A percentile compares a stretch with the other conserved stretches of the same genome.
Conservation (phyloP, 2,888 invertebrate genomes). For the Euproctis similis region DNA sequence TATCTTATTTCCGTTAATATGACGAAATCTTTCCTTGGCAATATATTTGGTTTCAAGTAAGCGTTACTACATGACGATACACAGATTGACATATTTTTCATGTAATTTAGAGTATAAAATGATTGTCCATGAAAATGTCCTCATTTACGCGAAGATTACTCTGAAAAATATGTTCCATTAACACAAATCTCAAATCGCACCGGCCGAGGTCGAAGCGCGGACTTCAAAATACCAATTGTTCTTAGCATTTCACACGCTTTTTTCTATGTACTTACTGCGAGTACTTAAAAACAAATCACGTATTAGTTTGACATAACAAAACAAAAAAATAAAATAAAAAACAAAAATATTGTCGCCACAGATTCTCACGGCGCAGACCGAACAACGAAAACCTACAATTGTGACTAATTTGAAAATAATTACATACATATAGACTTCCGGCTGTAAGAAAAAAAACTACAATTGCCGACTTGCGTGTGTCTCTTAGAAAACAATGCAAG, state of each 20-base stretch:
- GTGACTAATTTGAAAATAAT: constrained; percentile 69
- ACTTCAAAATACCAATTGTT: constrained; percentile 10
- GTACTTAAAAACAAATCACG: constrained; percentile 25
- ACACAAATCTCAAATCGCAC: no score
- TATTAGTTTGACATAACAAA: constrained; percentile 20
- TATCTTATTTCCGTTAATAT: no score
- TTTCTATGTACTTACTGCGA: constrained; percentile 9
- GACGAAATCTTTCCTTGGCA: no score
- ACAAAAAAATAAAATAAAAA: no score
- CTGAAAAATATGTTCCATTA: no score
- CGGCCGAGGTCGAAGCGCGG: not conserved
- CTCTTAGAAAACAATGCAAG: constrained; percentile 48
- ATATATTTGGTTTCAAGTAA: no score
- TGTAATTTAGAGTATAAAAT: no score
- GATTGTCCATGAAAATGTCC: no score
- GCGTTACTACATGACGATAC: no score
- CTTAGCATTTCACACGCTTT: constrained; percentile 18
- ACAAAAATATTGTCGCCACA: constrained; percentile 27
- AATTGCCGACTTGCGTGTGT: constrained; percentile 65
- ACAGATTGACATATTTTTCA: no score
- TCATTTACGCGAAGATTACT: no score
- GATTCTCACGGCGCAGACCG: constrained; percentile 34
- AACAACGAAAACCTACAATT: constrained; percentile 47
- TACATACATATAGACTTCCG: constrained; percentile 58
- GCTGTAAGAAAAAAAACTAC: constrained; percentile 47